phyloP scores from a whole-genome alignment of 1,140 invertebrate genomes.

The honey bee (Apis mellifera) region Amel_HAv3.1 CM009941.2:1984001-1984500 shows the following conservation, averaged over 20 bases:
- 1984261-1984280: slow-evolving; percentile 6
- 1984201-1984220: background rate
- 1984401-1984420: slow-evolving; percentile 67
- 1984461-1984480: slow-evolving; percentile 67
- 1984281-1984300: background rate
- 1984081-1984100: too few species aligned
- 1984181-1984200: background rate
- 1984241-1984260: background rate
- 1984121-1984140: too few species aligned
- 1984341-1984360: background rate
- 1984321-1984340: background rate
- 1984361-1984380: slow-evolving; percentile 15
- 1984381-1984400: slow-evolving; percentile 41
- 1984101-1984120: too few species aligned
- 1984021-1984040: too few species aligned
- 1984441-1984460: slow-evolving; percentile 38
- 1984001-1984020: background rate
- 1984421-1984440: slow-evolving; percentile 51
- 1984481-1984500: slow-evolving; percentile 83
- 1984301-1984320: background rate
- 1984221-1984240: background rate
- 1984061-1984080: too few species aligned
- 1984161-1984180: too few species aligned
- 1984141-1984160: too few species aligned
- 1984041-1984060: too few species aligned